Conservation (phyloP, 1,140 invertebrate species). For the Sycophila sp. region DNA sequence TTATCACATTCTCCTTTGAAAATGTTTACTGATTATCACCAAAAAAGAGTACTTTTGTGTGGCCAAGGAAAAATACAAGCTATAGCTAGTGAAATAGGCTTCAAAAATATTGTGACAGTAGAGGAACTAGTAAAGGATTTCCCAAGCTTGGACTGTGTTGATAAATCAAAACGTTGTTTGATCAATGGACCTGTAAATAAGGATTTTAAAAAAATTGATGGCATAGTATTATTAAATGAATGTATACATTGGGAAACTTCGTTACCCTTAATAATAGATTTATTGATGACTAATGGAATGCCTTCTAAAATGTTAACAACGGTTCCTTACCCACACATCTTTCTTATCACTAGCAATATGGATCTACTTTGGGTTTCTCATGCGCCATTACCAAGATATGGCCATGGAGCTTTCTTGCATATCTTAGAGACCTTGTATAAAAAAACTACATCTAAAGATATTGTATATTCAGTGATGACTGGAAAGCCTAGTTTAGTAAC, state of each 20-base stretch:
- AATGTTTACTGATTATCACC: slow-evolving; percentile 73
- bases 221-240: slow-evolving; percentile 73
- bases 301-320: slow-evolving; percentile 58
- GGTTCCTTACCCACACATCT: slow-evolving; percentile 72
- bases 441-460: slow-evolving; percentile 72
- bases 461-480: slow-evolving; percentile 72
- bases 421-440: slow-evolving; percentile 76
- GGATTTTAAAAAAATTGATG: slow-evolving; percentile 68
- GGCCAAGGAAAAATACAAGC: slow-evolving; percentile 76
- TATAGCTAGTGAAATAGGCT: slow-evolving; percentile 76
- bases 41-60: slow-evolving; percentile 75
- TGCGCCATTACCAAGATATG: slow-evolving; percentile 72
- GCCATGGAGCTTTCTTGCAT: slow-evolving; percentile 76
- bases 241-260: slow-evolving; percentile 74
- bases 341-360: slow-evolving; percentile 76
- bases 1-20: slow-evolving; percentile 78
- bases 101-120: slow-evolving; percentile 72
- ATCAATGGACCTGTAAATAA: slow-evolving; percentile 67
- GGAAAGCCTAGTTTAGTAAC: slow-evolving; percentile 77
- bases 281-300: slow-evolving; percentile 75
- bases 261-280: slow-evolving; percentile 74
- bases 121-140: slow-evolving; percentile 72
- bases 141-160: slow-evolving; percentile 77
- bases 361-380: slow-evolving; percentile 77
- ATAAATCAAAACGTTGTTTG: slow-evolving; percentile 70